These are phyloP conservation scores for Struthidea cinerea DNA, from an alignment of 2,113 vertebrate species.

Conservation along the genomic window DNA sequence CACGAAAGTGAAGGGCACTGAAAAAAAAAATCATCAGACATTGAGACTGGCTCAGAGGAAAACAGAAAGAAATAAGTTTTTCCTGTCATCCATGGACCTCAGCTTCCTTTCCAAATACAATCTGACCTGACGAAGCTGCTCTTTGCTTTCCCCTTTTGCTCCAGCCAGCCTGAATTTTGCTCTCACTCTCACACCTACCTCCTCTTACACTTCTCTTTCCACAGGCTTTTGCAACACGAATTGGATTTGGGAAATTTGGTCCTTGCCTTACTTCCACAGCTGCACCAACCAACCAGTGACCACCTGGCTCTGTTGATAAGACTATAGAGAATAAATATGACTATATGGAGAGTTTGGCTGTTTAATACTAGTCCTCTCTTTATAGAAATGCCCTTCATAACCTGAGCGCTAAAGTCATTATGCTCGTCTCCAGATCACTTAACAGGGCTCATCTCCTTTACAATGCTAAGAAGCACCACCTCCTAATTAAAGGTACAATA, in stretches of 20 bases:
- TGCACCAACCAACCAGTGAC: not conserved
- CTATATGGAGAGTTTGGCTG: not conserved
- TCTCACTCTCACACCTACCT: not conserved
- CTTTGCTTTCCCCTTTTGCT: not conserved
- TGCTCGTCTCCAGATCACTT: conserved; percentile 7
- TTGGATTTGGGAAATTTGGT: not conserved
- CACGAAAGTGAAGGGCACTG: not conserved
- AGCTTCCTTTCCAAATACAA: not conserved
- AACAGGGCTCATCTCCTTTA: conserved; percentile 27
- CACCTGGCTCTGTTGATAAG: not conserved
- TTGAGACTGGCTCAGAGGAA: not conserved
- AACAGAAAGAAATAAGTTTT: not conserved
- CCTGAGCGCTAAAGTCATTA: not conserved
- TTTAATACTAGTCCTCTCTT: not conserved
- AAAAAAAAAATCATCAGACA: not conserved
- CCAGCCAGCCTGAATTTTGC: not conserved
- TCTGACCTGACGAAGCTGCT: not conserved
- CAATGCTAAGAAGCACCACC: conserved; percentile 27
- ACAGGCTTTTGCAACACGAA: not conserved
- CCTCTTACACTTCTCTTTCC: not conserved
- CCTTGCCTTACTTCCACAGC: not conserved
- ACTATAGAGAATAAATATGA: not conserved
- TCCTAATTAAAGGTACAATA: conserved; percentile 47
- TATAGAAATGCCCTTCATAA: conserved; percentile 36
- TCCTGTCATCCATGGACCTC: not conserved